phyloP scores from a whole-genome alignment of 1,140 invertebrate species.

The Adelges cooleyi region DNA sequence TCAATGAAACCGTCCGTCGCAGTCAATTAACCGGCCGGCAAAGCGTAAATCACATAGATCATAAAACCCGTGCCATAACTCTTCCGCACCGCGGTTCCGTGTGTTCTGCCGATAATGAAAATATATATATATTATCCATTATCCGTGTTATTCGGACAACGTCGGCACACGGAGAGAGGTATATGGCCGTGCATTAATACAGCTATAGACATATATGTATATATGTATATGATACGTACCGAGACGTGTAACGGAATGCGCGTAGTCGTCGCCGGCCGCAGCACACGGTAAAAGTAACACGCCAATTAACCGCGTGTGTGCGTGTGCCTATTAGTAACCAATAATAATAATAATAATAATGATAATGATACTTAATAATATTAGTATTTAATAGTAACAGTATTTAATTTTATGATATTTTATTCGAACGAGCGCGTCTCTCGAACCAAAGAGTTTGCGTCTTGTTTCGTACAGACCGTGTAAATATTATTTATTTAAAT shows the following conservation, averaged over 20 bases:
- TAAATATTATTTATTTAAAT: no score
- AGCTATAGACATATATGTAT: no score
- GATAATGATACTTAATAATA: no score
- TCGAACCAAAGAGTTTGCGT: no score
- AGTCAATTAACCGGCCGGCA: constrained; percentile 1
- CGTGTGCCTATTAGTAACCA: constrained; percentile 7
- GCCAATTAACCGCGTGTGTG: constrained; percentile 4
- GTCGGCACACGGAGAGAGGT: background rate
- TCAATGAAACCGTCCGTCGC: constrained; percentile 20
- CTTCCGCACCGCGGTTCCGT: background rate
- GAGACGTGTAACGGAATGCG: constrained; percentile 22
- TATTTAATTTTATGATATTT: no score
- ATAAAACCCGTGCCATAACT: constrained; percentile 10
- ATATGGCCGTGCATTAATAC: background rate
- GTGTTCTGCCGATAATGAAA: background rate
- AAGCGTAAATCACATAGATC: constrained; percentile 18
- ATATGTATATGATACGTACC: no score
- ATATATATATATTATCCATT: background rate
- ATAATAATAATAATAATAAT: background rate
- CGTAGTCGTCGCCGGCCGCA: background rate
- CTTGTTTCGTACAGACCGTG: no score
- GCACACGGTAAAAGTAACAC: constrained; percentile 22
- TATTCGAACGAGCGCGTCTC: no score
- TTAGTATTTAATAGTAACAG: no score
- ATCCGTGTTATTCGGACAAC: background rate